Evolutionary conservation across 2,113 vertebrate genomes (phyloP), one percentile per base, ranked within the genome.

Genomic region (Hiodon alosoides): DNA sequence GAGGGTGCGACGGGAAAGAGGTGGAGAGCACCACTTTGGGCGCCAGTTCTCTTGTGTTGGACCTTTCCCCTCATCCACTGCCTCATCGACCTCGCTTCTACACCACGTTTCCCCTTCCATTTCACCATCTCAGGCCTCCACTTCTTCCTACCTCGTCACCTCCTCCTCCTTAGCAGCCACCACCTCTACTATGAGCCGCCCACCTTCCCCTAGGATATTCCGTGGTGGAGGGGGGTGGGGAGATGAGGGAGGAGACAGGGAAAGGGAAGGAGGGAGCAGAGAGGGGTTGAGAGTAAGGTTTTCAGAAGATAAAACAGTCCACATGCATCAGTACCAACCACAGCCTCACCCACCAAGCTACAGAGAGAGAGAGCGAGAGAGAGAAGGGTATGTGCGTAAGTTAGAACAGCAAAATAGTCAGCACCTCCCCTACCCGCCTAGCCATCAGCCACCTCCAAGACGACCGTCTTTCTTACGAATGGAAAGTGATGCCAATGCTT

Each of bases 221-320:
- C 87, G 89, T 73, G 51, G 31, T 74, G 13, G 73, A 69, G 84
- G 76, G 89, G 83, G 72, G 86, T 82, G 77, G 88, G 81, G 67
- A 48, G 31, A 61, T 84, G 51, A 71, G 67, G 14, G 16, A 50
- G 17, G 69, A 85, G 77, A 90, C 10, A 73, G 70, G n/a, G 71
- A 64, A 59, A 72, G 82, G 69, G 87, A 88, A 58, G 85, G 78
- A 31, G 88, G 84, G 3, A 79, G 84, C 7, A 84, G 87, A 61
- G 90, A 89, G 61, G 87, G 89, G 62, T 85, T 90, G 50, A 86
- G 90, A 82, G 93, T 96, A 71, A 91, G 93, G 6, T 94, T 91
- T 71, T 88, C 90, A 53, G 86, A 89, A 67, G 90, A 90, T 79
- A 83, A 84, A 81, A 87, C 79, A 53, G 87, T 54, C 68, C 82